phyloP scores from a whole-genome alignment of 2,888 invertebrate species.

The Orthosia gothica region DNA sequence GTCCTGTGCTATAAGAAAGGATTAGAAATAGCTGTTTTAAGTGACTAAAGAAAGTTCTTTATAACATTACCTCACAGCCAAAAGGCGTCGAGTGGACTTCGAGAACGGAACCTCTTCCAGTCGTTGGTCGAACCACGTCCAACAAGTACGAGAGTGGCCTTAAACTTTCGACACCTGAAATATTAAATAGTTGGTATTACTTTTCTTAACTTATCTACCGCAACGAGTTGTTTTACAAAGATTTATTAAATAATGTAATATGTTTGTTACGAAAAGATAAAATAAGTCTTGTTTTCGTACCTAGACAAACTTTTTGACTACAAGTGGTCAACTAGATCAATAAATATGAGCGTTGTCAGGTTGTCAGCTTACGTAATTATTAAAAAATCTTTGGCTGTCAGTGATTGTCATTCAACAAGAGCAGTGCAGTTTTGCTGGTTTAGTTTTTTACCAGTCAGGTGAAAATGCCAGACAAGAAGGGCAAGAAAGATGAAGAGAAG shows the following conservation, averaged over 20 bases:
- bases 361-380: not conserved
- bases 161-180: conserved; percentile 71
- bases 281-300: not conserved
- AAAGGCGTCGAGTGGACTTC: conserved; percentile 89
- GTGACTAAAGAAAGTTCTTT: too few species aligned
- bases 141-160: conserved; percentile 85
- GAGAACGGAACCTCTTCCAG: conserved; percentile 81
- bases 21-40: too few species aligned
- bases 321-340: not conserved
- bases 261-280: not conserved
- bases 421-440: not conserved
- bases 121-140: conserved; percentile 83
- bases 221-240: not conserved
- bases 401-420: not conserved
- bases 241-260: not conserved
- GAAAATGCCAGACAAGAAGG: not conserved
- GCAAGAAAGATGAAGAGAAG: too few species aligned
- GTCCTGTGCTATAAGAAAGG: too few species aligned
- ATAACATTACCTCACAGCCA: conserved; percentile 82
- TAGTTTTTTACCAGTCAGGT: not conserved
- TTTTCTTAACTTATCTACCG: not conserved
- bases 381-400: not conserved
- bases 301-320: conserved; percentile 14
- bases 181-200: not conserved
- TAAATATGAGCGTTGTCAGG: not conserved